phyloP scores from a whole-genome alignment of 1,140 invertebrate species.

The Hypothenemus hampei region DNA sequence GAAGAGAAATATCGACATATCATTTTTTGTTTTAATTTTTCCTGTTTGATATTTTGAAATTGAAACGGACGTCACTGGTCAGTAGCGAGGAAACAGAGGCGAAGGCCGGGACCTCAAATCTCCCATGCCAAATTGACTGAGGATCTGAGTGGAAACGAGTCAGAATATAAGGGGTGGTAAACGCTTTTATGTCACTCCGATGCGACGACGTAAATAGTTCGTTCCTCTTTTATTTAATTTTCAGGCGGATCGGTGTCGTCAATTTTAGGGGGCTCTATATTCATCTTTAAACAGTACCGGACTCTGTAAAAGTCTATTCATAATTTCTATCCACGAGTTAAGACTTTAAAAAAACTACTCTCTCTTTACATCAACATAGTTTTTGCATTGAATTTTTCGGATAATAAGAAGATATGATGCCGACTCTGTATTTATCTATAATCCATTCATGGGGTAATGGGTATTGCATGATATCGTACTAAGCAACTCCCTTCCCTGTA shows the following conservation, averaged over 20 bases:
- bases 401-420: too few relatives aligned
- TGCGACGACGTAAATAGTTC: constrained; percentile 30
- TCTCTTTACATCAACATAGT: too few relatives aligned
- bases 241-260: constrained; percentile 16
- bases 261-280: constrained; percentile 19
- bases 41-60: too few relatives aligned
- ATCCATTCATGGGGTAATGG: too few relatives aligned
- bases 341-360: too few relatives aligned
- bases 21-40: neutral
- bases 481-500: constrained; percentile 18
- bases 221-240: constrained; percentile 32
- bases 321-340: too few relatives aligned
- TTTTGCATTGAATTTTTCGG: too few relatives aligned
- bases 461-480: too few relatives aligned
- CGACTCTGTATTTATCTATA: too few relatives aligned
- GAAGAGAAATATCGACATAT: neutral
- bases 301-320: neutral
- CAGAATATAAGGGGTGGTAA: constrained; percentile 26
- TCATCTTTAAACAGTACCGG: constrained; percentile 8
- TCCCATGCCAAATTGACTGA: constrained; percentile 35
- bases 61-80: constrained; percentile 15
- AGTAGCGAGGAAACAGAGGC: neutral
- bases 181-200: constrained; percentile 27
- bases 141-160: constrained; percentile 22
- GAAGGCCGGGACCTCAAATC: constrained; percentile 28